phyloP scores from a whole-genome alignment of 2,113 vertebrate species.

The Hystrix brachyura region DNA sequence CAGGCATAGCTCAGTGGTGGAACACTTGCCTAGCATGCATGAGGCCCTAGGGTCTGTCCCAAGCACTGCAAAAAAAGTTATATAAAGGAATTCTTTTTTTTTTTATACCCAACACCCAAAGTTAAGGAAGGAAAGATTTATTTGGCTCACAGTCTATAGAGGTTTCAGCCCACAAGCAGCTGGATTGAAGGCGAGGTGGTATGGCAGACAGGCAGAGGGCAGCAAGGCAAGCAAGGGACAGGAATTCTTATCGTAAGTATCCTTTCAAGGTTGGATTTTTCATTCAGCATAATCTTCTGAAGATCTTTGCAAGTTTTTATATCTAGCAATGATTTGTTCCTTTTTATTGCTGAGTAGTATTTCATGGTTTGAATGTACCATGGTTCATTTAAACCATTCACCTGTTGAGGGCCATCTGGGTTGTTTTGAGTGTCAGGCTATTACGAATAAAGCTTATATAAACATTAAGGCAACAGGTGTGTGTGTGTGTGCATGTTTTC shows the following conservation, averaged over 20 bases:
- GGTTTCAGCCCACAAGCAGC: too few species aligned
- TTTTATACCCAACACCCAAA: too few species aligned
- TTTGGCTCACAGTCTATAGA: too few species aligned
- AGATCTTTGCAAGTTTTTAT: not conserved
- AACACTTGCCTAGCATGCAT: too few species aligned
- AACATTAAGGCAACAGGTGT: slow-evolving; percentile 8
- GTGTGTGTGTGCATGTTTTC: slow-evolving; percentile 13
- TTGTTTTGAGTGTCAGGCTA: slow-evolving; percentile 45
- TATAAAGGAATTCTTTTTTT: too few species aligned
- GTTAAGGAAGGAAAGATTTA: too few species aligned
- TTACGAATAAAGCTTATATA: not conserved
- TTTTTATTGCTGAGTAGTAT: slow-evolving; percentile 54
- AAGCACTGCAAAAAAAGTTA: too few species aligned
- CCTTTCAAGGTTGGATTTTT: not conserved
- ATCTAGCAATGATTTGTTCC: slow-evolving; percentile 11
- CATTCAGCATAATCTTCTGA: not conserved
- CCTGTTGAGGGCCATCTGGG: slow-evolving; percentile 16
- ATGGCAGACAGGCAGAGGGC: too few species aligned
- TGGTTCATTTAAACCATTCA: slow-evolving; percentile 45
- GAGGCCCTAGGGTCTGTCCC: too few species aligned
- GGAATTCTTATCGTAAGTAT: not conserved
- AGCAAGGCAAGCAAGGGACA: too few species aligned
- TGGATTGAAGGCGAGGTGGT: too few species aligned
- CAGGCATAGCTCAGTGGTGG: too few species aligned
- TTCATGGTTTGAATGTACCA: not conserved